Evolutionary conservation across 1,140 invertebrate species (phyloP), one percentile per base, ranked within the genome.

Genomic region (Diabrotica undecimpunctata): DNA sequence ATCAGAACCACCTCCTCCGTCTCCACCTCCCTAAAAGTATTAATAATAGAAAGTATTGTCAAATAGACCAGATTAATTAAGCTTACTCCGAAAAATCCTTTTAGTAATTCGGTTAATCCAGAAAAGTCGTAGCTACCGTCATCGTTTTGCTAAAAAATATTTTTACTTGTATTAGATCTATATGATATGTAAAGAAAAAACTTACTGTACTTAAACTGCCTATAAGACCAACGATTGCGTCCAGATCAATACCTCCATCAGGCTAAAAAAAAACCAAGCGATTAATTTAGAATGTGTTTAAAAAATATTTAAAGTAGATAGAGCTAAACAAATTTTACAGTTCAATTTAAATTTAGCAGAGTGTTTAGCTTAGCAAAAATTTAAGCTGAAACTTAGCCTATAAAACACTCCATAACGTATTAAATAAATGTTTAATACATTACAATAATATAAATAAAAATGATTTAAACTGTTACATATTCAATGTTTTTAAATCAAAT

Each of bases 21-120:
- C 77, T 13, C 80, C 77, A n/a, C 79, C 80, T 46, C 41, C 41
- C 41, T 46, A 46, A 46, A 46, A 46, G 41, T 46, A 46, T 46
- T 5, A 46, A 25, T 25, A 25, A 25, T 25, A 25, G 1, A 25
- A 25, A 4, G 4, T 25, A 4, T 25, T 25, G 25, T 25, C 25
- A 25, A 25, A 25, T 25, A 25, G 25, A 25, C 4, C 25, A 25
- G 25, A 25, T 25, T 25, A 14, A 25, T 8, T 46, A 46, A 5
- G 73, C 80, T 81, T 72, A 83, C 83, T 13, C 82, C 81, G 68
- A 83, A 81, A 7, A 83, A 74, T 7, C 76, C 78, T 14, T 76
- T 78, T 12, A 83, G 70, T 0, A 81, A 62, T 12, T 81, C 81
- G 3, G 80, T 80, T 0, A 83, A 64, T 2, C 81, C 81, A 36